Percentiles rank a stretch among this genome's conserved stretches.
Evolutionary conservation across 2,113 vertebrate genomes (phyloP).

Genomic region (Aleadryas rufinucha): DNA sequence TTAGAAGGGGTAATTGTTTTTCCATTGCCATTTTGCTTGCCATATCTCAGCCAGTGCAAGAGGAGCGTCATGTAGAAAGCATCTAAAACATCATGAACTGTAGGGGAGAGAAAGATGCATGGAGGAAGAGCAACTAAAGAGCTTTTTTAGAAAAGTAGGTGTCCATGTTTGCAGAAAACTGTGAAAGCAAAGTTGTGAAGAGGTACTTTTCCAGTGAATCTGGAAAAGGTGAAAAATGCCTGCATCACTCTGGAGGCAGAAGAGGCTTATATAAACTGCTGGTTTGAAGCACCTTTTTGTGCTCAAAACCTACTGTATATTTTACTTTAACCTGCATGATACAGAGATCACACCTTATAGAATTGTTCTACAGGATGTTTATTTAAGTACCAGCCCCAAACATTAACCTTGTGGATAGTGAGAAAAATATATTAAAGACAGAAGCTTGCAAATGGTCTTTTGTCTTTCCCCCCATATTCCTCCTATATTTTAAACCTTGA

Average conservation of each 20-base stretch:
- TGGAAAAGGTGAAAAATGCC: background rate
- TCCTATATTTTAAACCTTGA: background rate
- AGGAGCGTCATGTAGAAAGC: background rate
- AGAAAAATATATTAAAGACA: background rate
- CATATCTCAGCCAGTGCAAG: background rate
- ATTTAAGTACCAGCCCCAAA: background rate
- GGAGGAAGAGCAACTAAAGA: background rate
- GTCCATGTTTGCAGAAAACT: background rate
- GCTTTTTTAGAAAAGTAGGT: background rate
- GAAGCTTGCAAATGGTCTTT: background rate
- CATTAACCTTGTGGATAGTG: background rate
- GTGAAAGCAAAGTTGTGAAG: background rate
- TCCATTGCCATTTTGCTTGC: background rate
- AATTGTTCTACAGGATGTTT: background rate
- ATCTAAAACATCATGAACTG: background rate
- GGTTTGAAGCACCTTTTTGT: background rate
- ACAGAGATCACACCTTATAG: background rate
- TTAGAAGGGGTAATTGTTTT: background rate
- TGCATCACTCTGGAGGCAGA: background rate
- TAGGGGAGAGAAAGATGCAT: background rate
- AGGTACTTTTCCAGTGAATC: background rate
- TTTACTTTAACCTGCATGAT: background rate
- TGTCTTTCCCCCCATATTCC: accelerated
- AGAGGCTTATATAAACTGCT: background rate
- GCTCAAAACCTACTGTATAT: background rate